phyloP scores from a whole-genome alignment of 2,797 vertebrate genomes.

The Orientallactaga sibirica region DNA sequence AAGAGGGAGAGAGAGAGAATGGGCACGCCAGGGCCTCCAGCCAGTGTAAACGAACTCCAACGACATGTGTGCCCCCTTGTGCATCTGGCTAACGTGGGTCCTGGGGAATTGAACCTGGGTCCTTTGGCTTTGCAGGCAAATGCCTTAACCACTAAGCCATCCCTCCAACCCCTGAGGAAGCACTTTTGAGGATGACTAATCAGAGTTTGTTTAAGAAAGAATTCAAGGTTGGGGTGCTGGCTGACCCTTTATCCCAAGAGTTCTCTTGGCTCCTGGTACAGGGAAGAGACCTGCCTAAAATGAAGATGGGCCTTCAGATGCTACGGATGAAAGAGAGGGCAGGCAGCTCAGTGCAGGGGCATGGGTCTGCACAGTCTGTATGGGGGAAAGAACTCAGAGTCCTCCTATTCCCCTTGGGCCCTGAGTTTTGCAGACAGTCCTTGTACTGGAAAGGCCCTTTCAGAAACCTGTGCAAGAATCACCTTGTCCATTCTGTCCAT shows the following conservation, averaged over 20 bases:
- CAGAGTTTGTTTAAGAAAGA: background rate
- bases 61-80: too few relatives aligned
- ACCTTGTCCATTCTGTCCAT: accelerated
- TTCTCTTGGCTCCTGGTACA: background rate
- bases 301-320: background rate
- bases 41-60: too few relatives aligned
- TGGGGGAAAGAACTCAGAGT: background rate
- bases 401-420: background rate
- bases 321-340: background rate
- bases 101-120: too few relatives aligned
- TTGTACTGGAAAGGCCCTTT: background rate
- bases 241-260: background rate
- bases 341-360: background rate
- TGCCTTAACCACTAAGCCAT: too few relatives aligned
- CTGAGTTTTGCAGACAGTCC: background rate
- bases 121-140: too few relatives aligned
- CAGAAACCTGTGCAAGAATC: background rate
- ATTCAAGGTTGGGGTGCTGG: accelerated
- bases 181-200: background rate
- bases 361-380: background rate
- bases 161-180: too few relatives aligned
- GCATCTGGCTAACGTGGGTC: too few relatives aligned
- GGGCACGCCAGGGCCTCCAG: too few relatives aligned
- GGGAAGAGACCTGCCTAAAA: background rate
- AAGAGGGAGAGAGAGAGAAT: too few relatives aligned